Base-by-base conservation (phyloP, 1,140 invertebrate genomes). In the Saccostrea glomerata region DNA sequence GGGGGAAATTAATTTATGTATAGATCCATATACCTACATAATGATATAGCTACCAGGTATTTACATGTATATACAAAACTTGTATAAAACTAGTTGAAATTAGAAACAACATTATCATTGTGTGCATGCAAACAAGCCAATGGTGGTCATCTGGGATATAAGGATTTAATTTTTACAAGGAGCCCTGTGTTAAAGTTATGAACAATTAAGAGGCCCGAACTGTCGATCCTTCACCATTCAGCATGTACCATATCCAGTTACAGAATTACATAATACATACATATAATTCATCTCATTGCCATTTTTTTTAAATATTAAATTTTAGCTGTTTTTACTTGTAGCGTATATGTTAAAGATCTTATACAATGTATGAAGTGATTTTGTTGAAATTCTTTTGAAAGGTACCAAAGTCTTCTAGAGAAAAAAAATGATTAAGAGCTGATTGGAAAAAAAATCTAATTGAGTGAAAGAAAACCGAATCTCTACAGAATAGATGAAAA, bases 131-230 rank as follows among this genome's bases (percentile, higher is more conserved):
- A 15, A 15, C 70, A 77, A 30, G 70, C 70, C 25, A 15, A 77
- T 77, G 15, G 70, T 63, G 70, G 25, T 15, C 23, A 30, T 77
- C 70, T 77, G 70, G 70, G 70, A 77, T 77, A 73, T 25, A 25
- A 15, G 5, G 11, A 77, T 77, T 30, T 30, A 36, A 36, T 36
- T 36, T 36, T 36, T 36, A 36, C 6, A 47, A 47, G 47, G 9
- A 47, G 47, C 5, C 47, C 13, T 77, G 70, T 25, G 66, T 36
- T 30, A 4, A 11, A 11, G 23, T n/a, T 77, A 77, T 12, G 25
- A 77, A 30, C 70, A 77, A 36, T 36, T 36, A 36, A 30, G 66
- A 30, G 70, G 11, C 11, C 6, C 13, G 66, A 15, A 30, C 25
- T 36, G 30, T 36, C 30, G 70, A 15, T 30, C 70, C 30, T 77